A percentile compares a stretch with the other conserved stretches of the same genome.
These are phyloP conservation scores for Augochlorella aurata DNA, from an alignment of 2,888 invertebrate species.

Conservation along the genomic window DNA sequence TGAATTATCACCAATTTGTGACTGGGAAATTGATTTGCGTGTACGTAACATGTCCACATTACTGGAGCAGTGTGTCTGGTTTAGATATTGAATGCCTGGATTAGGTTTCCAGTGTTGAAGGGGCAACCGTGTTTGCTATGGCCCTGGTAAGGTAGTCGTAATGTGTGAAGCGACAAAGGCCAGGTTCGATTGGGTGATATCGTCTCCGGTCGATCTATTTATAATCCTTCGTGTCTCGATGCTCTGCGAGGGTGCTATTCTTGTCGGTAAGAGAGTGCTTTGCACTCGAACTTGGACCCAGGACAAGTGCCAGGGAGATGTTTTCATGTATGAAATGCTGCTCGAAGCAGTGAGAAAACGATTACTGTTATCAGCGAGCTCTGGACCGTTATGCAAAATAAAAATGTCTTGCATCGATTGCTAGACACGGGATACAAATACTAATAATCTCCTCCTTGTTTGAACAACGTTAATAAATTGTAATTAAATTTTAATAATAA, in stretches of 20 bases:
- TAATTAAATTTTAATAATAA: neutral
- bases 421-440: neutral
- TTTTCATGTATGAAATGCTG: slow-evolving; percentile 35
- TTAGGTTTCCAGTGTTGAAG: neutral
- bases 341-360: slow-evolving; percentile 14
- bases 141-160: neutral
- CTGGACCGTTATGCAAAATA: neutral
- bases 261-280: slow-evolving; percentile 58
- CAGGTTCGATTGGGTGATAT: slow-evolving; percentile 60
- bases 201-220: slow-evolving; percentile 61
- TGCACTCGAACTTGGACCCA: slow-evolving; percentile 52
- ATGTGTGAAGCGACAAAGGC: slow-evolving; percentile 49
- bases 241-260: slow-evolving; percentile 67
- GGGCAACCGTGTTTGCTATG: neutral
- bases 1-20: no score
- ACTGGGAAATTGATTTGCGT: neutral
- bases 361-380: neutral
- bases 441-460: neutral
- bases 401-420: neutral
- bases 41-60: neutral
- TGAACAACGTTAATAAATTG: neutral
- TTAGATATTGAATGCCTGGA: neutral
- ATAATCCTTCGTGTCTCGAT: slow-evolving; percentile 58
- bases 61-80: neutral
- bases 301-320: slow-evolving; percentile 49